A percentile compares a stretch with the other conserved stretches of the same genome.
Evolutionary conservation across 1,140 invertebrate species (phyloP).

Genomic region (Calosoma granatense): DNA sequence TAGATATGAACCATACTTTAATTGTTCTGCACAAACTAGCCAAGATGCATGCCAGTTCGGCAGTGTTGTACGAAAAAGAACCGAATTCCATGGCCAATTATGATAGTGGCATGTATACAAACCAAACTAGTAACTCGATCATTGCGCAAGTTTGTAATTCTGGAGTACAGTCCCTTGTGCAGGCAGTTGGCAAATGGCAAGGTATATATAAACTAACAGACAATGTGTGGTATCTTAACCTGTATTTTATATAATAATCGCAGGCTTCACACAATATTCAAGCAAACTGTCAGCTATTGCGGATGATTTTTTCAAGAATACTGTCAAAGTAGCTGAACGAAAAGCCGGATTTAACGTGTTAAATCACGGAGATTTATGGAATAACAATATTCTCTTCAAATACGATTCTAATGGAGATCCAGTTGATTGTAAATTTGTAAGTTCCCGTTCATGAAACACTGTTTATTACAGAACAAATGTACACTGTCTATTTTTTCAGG

Average conservation of each 20-base stretch:
- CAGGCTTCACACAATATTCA: constrained; percentile 23
- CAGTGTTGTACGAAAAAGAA: constrained; percentile 33
- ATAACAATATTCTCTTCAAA: constrained; percentile 50
- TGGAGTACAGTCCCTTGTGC: neutral
- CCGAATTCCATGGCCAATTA: neutral
- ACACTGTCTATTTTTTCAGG: constrained; percentile 24
- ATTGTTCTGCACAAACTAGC: constrained; percentile 39
- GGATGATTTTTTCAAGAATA: constrained; percentile 19
- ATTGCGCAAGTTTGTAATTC: neutral
- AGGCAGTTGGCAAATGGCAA: neutral
- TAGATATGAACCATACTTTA: constrained; percentile 36
- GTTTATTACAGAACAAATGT: neutral
- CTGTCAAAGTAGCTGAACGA: constrained; percentile 18
- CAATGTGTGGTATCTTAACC: no score
- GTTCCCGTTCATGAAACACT: constrained; percentile 15
- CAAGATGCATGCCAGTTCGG: constrained; percentile 42
- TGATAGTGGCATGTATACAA: neutral
- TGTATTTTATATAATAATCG: no score
- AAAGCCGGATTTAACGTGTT: constrained; percentile 42
- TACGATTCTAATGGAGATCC: constrained; percentile 36
- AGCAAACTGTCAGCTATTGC: constrained; percentile 31
- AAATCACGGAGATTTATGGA: constrained; percentile 50
- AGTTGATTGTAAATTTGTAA: constrained; percentile 40
- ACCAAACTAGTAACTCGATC: neutral
- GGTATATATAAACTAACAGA: constrained; percentile 9